Percentiles rank a stretch among this genome's conserved stretches.
Evolutionary conservation across 1,140 invertebrate genomes (phyloP).

Genomic region (Arion vulgaris): DNA sequence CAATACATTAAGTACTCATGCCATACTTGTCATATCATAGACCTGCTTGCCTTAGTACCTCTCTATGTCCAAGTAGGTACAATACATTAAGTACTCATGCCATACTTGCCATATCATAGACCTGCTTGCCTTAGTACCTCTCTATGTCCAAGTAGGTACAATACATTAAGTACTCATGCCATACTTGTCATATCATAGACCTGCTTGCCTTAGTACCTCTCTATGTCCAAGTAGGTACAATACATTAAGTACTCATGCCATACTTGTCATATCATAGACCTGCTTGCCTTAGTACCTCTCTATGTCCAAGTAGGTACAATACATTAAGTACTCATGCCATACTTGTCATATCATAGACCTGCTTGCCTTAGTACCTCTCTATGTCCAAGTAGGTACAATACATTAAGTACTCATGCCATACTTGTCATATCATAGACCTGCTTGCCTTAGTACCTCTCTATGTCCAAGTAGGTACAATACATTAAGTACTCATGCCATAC

Average conservation of each 20-base stretch:
- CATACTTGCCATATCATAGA: too few relatives aligned
- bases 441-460: conserved; percentile 73
- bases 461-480: too few relatives aligned
- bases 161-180: not conserved
- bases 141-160: conserved; percentile 59
- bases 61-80: conserved; percentile 63
- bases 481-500: too few relatives aligned
- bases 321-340: not conserved
- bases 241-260: not conserved
- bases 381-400: conserved; percentile 49
- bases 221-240: conserved; percentile 53
- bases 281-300: conserved; percentile 74
- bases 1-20: too few relatives aligned
- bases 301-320: conserved; percentile 53
- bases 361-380: conserved; percentile 73
- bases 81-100: too few relatives aligned
- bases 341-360: conserved; percentile 43
- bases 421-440: too few relatives aligned
- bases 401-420: too few relatives aligned
- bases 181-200: conserved; percentile 43
- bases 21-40: too few relatives aligned
- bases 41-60: conserved; percentile 73
- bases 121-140: conserved; percentile 74
- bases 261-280: too few relatives aligned
- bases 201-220: conserved; percentile 74